Base-by-base conservation (phyloP, 1,140 invertebrate species). In the Drosophila malerkotliana region DNA sequence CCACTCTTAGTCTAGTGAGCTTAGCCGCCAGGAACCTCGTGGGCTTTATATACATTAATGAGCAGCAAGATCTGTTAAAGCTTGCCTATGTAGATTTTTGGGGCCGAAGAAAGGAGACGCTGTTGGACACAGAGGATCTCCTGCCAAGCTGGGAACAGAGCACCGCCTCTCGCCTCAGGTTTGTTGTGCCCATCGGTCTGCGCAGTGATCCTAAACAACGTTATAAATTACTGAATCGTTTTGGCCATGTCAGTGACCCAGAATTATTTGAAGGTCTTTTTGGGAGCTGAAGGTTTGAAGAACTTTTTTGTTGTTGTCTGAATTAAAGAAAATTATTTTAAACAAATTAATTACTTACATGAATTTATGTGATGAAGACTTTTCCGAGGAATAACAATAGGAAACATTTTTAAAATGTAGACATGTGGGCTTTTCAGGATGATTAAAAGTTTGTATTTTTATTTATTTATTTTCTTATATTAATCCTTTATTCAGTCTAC, bases 81-180 rank as follows among this genome's bases (percentile, higher is more conserved):
- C 37, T 91, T 5, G 87, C 90, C 26, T 91, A 91, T 53, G 72
- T 91, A 1, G 88, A 91, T 32, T 91, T 80, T 48, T 91, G 90
- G 90, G 90, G 90, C 6, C 61, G 79, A 4, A 78, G 90, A 9
- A 58, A 79, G 15, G 77, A 91, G 41, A 9, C 47, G 0, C 15
- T 79, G 9, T 21, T 89, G 5, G 71, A 79, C 8, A 60, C 79
- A 1, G 69, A 71, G 24, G 90, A 91, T 48, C 8, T 91, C 18
- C 15, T 82, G 4, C 72, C 82, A 0, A 73, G 58, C 37, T 85
- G 73, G 72, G 83, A 88, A n/a, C 56, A 69, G 14, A 37, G 53
- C 4, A 39, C 54, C 0, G 49, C 54, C 0, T 47, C 44, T 1
- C 58, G 45, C 0, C 49, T 85, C 9, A 68, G 59, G 39, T 69